Evolutionary conservation across 2,797 vertebrate species (phyloP).

Genomic region (Galaxias olidus): DNA sequence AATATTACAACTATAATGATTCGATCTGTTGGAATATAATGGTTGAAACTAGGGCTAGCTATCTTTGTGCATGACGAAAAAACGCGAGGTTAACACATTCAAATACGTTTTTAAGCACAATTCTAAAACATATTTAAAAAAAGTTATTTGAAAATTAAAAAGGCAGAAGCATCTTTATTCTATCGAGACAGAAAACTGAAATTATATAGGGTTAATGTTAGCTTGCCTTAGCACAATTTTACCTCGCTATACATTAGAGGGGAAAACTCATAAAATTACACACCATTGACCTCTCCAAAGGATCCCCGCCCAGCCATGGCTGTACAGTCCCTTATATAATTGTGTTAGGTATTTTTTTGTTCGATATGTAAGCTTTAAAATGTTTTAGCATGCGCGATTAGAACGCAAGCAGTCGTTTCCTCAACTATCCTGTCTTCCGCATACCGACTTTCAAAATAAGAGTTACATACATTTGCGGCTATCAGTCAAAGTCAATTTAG

Average conservation of each 20-base stretch:
- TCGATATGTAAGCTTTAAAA: neutral
- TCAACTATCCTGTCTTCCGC: neutral
- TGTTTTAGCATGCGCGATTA: neutral
- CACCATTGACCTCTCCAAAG: slow-evolving; percentile 1
- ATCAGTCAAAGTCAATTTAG: no score
- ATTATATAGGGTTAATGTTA: no score
- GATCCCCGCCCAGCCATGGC: slow-evolving; percentile 3
- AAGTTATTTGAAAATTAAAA: no score
- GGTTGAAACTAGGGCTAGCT: no score
- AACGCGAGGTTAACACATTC: neutral
- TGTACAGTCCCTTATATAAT: neutral
- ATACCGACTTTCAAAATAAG: neutral
- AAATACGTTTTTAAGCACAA: neutral
- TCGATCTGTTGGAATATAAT: no score
- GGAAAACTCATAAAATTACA: neutral
- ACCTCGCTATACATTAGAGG: neutral
- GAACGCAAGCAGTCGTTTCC: slow-evolving; percentile 3
- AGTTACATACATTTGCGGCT: no score
- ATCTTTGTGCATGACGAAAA: neutral
- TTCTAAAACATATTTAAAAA: neutral
- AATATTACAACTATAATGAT: no score
- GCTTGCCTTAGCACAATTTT: no score
- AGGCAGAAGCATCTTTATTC: no score
- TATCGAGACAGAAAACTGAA: no score
- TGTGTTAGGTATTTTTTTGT: neutral